phyloP scores from a whole-genome alignment of 1,140 invertebrate species.

The Amyelois transitella region DNA sequence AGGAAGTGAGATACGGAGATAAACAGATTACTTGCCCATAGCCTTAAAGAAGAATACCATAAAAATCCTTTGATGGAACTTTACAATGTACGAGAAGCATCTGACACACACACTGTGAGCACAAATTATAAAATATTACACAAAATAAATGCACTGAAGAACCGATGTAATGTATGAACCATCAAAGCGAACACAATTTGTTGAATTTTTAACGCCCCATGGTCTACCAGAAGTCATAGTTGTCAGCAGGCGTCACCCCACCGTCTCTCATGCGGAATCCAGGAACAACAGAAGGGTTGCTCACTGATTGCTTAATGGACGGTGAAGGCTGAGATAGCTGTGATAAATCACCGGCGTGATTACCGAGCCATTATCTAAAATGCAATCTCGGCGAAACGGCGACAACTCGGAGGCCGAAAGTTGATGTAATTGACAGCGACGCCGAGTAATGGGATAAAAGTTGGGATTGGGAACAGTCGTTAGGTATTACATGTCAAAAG shows the following conservation, averaged over 20 bases:
- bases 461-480: not conserved
- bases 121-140: too few species aligned
- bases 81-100: too few species aligned
- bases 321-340: slow-evolving; percentile 64
- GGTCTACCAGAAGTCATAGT: too few species aligned
- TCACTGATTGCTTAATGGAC: slow-evolving; percentile 66
- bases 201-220: too few species aligned
- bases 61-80: too few species aligned
- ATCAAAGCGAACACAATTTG: too few species aligned
- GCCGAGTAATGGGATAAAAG: slow-evolving; percentile 1
- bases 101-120: too few species aligned
- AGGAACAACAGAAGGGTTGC: slow-evolving; percentile 49
- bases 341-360: slow-evolving; percentile 70
- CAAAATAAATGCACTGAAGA: too few species aligned
- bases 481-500: not conserved
- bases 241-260: not conserved
- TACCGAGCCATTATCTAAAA: slow-evolving; percentile 69
- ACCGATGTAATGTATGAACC: too few species aligned
- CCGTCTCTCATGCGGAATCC: not conserved
- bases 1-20: too few species aligned
- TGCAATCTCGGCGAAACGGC: slow-evolving; percentile 50
- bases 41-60: too few species aligned
- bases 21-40: too few species aligned
- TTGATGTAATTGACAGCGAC: slow-evolving; percentile 22
- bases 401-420: slow-evolving; percentile 30